Evolutionary conservation across 2,888 invertebrate genomes (phyloP), one percentile per base, ranked within the genome.

Genomic region (Vanessa cardui): DNA sequence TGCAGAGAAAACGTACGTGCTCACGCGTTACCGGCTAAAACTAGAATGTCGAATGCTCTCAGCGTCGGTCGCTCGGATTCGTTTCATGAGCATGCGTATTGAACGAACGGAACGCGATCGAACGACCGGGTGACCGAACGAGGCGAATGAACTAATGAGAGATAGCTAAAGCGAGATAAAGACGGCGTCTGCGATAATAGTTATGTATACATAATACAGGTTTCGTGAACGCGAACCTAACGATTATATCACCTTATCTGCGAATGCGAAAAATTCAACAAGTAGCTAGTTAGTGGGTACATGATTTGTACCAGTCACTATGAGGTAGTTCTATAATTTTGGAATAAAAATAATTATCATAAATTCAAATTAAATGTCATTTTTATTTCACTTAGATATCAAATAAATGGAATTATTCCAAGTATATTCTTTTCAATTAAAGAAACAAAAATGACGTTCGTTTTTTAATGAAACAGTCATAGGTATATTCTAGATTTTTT

Each of bases 1-100:
- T 64, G 72, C 68, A 74, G 73, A 21, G 39, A 61, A 70, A 62
- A 70, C 66, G 67, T 73, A 75, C 78, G 83, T 82, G 73, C 76
- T 68, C 64, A 72, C 78, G 69, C 70, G 49, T 63, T 75, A 78
- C 82, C 83, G 84, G 86, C 84, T 83, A 76, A 69, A 81, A 85
- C 87, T 83, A 82, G 86, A 88, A 84, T 88, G 49, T 6, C 49
- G 9, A 49, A 75, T 76, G 72, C 68, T 56, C 50, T 61, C 60
- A 31, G 72, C 72, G 76, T 49, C 44, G 56, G 56, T 63, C 58
- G 46, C 76, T 74, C 74, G 72, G 76, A 69, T 69, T 74, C 79
- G 77, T 70, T 70, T 60, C 33, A 61, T 62, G 70, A 72, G 75
- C 74, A 75, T 73, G 73, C 73, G 74, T 73, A 74, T 68, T 76